Evolutionary conservation across 2,797 vertebrate species (phyloP).

Genomic region (Pangasius djambal): DNA sequence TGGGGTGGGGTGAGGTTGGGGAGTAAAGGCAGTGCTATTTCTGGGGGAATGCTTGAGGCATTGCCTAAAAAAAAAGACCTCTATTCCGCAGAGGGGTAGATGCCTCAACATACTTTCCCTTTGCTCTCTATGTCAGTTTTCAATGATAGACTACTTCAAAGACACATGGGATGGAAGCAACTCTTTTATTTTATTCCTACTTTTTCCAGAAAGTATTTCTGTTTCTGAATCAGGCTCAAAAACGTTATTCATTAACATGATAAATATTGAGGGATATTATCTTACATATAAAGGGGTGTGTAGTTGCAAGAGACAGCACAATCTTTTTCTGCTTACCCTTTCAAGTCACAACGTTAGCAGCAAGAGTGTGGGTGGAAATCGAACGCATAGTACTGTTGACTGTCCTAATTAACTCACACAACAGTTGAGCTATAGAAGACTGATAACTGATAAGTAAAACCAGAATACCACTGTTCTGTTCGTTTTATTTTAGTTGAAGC

Average conservation of each 20-base stretch:
- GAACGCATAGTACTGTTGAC: not conserved
- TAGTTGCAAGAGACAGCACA: not conserved
- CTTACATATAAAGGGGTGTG: not conserved
- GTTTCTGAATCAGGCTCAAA: slow-evolving; percentile 47
- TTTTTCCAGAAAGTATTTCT: not conserved
- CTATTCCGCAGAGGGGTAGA: slow-evolving; percentile 28
- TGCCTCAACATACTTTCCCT: slow-evolving; percentile 45
- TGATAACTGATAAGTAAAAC: not conserved
- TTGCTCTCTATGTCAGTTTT: slow-evolving; percentile 37
- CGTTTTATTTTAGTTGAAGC: not conserved
- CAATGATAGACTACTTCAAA: slow-evolving; percentile 46
- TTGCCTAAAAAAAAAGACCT: slow-evolving; percentile 31
- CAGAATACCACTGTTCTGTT: slow-evolving; percentile 3
- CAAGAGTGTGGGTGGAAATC: slow-evolving; percentile 19
- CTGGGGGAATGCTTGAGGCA: slow-evolving; percentile 33
- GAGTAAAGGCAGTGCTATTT: slow-evolving; percentile 36
- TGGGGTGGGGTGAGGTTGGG: slow-evolving; percentile 48
- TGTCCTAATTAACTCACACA: not conserved
- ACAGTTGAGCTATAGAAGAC: not conserved
- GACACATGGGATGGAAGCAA: slow-evolving; percentile 46
- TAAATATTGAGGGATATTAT: slow-evolving; percentile 52
- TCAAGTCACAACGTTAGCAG: slow-evolving; percentile 32
- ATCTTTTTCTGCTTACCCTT: slow-evolving; percentile 35
- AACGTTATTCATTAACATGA: slow-evolving; percentile 55
- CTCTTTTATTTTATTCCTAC: slow-evolving; percentile 33